A percentile compares a stretch with the other conserved stretches of the same genome.
These are phyloP conservation scores for Gymnothorax reevesii DNA, from an alignment of 2,797 vertebrate genomes.

Conservation along the genomic window DNA sequence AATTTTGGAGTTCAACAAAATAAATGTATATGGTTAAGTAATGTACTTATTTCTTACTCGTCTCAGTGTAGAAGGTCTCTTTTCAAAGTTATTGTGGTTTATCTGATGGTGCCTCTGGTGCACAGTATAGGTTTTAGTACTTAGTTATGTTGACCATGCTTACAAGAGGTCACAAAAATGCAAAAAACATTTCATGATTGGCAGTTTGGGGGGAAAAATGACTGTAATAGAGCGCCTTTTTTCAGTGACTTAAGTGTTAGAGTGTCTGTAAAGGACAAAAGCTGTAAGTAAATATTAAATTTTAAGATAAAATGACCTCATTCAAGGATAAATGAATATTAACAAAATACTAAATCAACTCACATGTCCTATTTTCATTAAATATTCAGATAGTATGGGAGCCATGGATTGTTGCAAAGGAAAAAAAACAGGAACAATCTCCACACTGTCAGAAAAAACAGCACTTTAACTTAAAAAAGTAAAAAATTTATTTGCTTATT, in stretches of 20 bases:
- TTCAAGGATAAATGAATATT: background rate
- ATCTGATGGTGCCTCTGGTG: background rate
- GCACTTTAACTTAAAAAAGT: too few species aligned
- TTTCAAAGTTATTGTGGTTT: background rate
- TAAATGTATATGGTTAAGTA: background rate
- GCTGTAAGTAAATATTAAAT: background rate
- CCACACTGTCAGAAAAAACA: too few species aligned
- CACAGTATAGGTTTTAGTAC: slow-evolving; percentile 25
- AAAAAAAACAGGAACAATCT: background rate
- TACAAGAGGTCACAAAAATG: background rate
- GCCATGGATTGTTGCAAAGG: background rate
- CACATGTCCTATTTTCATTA: background rate
- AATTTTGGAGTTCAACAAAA: background rate
- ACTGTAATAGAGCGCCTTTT: background rate
- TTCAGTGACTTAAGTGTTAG: background rate
- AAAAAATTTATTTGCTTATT: too few species aligned
- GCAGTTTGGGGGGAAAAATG: background rate
- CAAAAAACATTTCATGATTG: background rate
- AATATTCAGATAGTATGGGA: background rate
- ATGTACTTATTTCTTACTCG: background rate
- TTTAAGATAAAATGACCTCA: background rate
- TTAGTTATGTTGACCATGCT: background rate
- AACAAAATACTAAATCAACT: background rate
- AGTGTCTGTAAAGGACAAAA: background rate
- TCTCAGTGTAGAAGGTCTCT: background rate